A percentile compares a stretch with the other conserved stretches of the same genome.
Conservation (phyloP, 2,888 invertebrate genomes). For the Seira musarum region DNA sequence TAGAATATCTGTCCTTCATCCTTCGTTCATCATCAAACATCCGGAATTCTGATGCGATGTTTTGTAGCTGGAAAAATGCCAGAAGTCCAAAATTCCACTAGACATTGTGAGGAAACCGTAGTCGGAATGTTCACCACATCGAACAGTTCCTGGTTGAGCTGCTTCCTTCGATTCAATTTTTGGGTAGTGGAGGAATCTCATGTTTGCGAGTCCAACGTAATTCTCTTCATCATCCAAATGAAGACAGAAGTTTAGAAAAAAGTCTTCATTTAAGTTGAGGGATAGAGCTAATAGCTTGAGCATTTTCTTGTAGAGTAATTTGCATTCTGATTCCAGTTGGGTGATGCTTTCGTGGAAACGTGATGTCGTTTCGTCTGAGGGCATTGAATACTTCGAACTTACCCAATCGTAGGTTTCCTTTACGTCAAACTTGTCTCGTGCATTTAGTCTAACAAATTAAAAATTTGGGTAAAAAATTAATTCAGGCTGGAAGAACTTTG, state of each 20-base stretch:
- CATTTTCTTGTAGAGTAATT: slow-evolving; percentile 45
- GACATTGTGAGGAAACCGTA: slow-evolving; percentile 42
- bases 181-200: slow-evolving; percentile 47
- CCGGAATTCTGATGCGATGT: slow-evolving; percentile 50
- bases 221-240: slow-evolving; percentile 27
- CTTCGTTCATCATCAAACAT: slow-evolving; percentile 22
- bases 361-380: slow-evolving; percentile 15
- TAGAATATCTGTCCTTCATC: slow-evolving; percentile 34
- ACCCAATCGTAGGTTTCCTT: slow-evolving; percentile 49
- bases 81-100: slow-evolving; percentile 52
- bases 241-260: slow-evolving; percentile 31
- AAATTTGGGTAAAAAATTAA: not conserved
- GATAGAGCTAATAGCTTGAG: slow-evolving; percentile 43
- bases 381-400: not conserved
- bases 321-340: slow-evolving; percentile 29
- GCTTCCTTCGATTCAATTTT: slow-evolving; percentile 13
- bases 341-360: slow-evolving; percentile 23
- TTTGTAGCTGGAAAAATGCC: slow-evolving; percentile 50
- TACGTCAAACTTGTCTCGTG: slow-evolving; percentile 22
- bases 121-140: slow-evolving; percentile 57
- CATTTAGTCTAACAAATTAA: slow-evolving; percentile 14
- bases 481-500: too few relatives aligned
- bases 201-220: slow-evolving; percentile 27
- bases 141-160: slow-evolving; percentile 8
- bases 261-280: slow-evolving; percentile 45